Conservation (phyloP, 2,113 vertebrate genomes). For the Eleginops maclovinus region DNA sequence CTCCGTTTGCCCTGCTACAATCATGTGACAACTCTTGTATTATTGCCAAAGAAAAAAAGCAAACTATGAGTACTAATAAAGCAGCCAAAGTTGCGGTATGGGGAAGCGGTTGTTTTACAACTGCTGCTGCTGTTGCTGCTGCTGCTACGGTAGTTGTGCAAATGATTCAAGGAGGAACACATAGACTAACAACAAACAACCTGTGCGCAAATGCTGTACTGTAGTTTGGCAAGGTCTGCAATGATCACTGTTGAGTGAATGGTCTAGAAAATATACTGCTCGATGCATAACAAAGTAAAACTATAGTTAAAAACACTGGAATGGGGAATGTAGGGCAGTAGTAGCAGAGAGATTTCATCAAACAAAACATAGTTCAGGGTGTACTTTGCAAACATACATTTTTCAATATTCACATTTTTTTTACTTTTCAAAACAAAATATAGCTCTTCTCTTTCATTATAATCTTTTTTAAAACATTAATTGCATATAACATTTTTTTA, state of each 20-base stretch:
- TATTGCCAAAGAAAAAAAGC: conserved; percentile 79
- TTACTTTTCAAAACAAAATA: conserved; percentile 87
- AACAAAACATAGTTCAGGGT: conserved; percentile 83
- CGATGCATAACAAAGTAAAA: conserved; percentile 53
- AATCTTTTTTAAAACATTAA: conserved; percentile 84
- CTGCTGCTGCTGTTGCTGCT: conserved; percentile 22
- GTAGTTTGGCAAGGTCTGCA: conserved; percentile 58
- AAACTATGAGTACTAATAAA: conserved; percentile 66
- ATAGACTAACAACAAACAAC: conserved; percentile 30
- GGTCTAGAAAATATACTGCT: conserved; percentile 53
- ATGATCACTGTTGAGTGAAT: conserved; percentile 38
- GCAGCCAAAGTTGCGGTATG: conserved; percentile 63
- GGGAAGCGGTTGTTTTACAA: conserved; percentile 61
- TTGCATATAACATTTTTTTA: conserved; percentile 86
- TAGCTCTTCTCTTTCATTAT: conserved; percentile 87
- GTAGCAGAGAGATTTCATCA: conserved; percentile 82
- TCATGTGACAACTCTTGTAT: conserved; percentile 73
- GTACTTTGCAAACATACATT: conserved; percentile 85
- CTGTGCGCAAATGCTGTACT: conserved; percentile 62
- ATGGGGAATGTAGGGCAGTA: conserved; percentile 79
- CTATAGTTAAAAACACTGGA: conserved; percentile 58
- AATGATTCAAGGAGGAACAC: conserved; percentile 65
- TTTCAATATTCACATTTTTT: conserved; percentile 85
- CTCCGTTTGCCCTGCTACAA: conserved; percentile 77
- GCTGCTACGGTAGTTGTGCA: conserved; percentile 71